phyloP scores from a whole-genome alignment of 2,888 invertebrate species.

The Cabera pusaria region DNA sequence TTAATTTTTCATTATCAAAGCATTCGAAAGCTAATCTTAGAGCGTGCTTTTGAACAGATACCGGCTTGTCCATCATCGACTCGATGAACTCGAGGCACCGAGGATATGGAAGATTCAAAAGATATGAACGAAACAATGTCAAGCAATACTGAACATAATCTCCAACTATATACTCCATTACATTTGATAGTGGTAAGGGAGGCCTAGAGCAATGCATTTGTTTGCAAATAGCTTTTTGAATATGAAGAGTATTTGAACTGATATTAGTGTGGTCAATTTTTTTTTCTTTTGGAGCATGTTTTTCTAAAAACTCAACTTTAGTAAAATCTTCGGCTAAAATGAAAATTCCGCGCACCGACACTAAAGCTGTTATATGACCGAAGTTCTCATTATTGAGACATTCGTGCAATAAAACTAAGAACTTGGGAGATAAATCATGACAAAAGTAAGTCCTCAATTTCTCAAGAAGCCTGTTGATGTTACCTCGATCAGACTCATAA shows the following conservation, averaged over 20 bases:
- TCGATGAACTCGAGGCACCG: slow-evolving; percentile 40
- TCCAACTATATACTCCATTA: slow-evolving; percentile 43
- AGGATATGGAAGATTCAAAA: slow-evolving; percentile 38
- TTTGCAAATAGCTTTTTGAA: slow-evolving; percentile 46
- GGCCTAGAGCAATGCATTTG: slow-evolving; percentile 43
- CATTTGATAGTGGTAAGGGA: slow-evolving; percentile 37
- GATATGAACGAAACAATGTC: slow-evolving; percentile 44
- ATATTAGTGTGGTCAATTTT: slow-evolving; percentile 40
- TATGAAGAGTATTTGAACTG: slow-evolving; percentile 28
- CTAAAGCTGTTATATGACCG: slow-evolving; percentile 6
- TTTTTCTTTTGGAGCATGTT: slow-evolving; percentile 40
- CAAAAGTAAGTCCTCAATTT: slow-evolving; percentile 56
- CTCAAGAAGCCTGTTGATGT: slow-evolving; percentile 40
- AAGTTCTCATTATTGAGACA: slow-evolving; percentile 23
- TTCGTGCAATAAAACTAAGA: slow-evolving; percentile 38
- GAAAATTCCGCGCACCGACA: slow-evolving; percentile 43
- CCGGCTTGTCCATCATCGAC: slow-evolving; percentile 40
- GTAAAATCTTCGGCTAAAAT: slow-evolving; percentile 39
- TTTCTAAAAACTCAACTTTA: slow-evolving; percentile 43
- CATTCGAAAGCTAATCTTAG: slow-evolving; percentile 46
- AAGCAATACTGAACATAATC: slow-evolving; percentile 47
- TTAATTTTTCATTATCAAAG: slow-evolving; percentile 37
- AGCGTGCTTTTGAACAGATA: slow-evolving; percentile 52
- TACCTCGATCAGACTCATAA: slow-evolving; percentile 11
- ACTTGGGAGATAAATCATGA: slow-evolving; percentile 45